Evolutionary conservation across 1,140 invertebrate species (phyloP), one percentile per base, ranked within the genome.

Genomic region (Pseudomyrmex sp.): DNA sequence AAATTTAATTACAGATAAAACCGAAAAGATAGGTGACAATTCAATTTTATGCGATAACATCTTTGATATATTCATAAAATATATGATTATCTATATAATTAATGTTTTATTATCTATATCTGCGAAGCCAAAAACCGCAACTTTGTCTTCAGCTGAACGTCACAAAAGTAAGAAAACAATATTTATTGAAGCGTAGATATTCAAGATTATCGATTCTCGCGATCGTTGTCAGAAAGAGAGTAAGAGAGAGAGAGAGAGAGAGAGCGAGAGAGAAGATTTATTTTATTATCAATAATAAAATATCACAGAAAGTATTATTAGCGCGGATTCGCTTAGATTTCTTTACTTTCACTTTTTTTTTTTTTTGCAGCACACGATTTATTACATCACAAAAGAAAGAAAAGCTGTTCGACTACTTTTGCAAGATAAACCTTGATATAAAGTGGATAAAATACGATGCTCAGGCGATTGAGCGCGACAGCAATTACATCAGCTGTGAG

Each of bases 401-500:
- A 9, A 44, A 4, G 20, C 50, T 13, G 46, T 20, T 7, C 48
- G 48, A n/a, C 26, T 15, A 52, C 52, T n/a, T 20, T 13, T 15
- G 76, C 15, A 12, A 79, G 70, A 70, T 70, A 70, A 79, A 79
- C 58, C 20, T n/a, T 12, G 50, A 18, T 15, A 9, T 77, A 56
- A 70, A 59, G 20, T 20, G 9, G 18, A 70, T 18, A 8, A 44
- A n/a, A 69, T 69, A 56, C 52, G 63, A 48, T 26, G 50, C 35
- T 18, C 50, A 48, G 63, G 23, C 48, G 18, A 69, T 69, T 26
- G 48, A 58, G 15, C 48, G 61, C n/a, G 18, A 5, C 62, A 58
- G 18, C 46, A 44, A 56, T 77, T 56, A 68, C 61, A 58, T 44
- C 26, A 12, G 44, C 20, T 20, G 4, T 44, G 18, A 50, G 5